Conservation (phyloP, 2,888 invertebrate genomes). For the Scaptomyza caliginosa region DNA sequence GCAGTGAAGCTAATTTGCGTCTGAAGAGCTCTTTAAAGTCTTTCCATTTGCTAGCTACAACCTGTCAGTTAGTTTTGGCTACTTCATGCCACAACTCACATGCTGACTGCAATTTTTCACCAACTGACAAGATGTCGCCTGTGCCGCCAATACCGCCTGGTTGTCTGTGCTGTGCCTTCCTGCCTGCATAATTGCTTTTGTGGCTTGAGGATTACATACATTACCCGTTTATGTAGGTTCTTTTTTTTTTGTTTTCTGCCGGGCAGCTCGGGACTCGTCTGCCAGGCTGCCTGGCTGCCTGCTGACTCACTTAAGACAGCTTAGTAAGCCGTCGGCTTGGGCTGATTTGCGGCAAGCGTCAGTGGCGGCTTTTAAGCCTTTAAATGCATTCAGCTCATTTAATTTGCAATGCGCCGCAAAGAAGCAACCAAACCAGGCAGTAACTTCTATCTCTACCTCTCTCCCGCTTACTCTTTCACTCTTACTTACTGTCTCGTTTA, state of each 20-base stretch:
- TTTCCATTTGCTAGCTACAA: constrained; percentile 52
- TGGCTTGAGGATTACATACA: constrained; percentile 67
- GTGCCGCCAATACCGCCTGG: constrained; percentile 5
- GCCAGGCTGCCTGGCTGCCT: constrained; percentile 30
- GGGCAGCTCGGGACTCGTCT: constrained; percentile 7
- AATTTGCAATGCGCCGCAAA: constrained; percentile 60
- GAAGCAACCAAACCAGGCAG: constrained; percentile 25
- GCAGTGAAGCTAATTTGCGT: neutral
- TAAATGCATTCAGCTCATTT: constrained; percentile 79
- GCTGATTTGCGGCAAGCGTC: constrained; percentile 63
- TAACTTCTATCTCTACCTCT: constrained; percentile 2
- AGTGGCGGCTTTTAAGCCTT: constrained; percentile 63
- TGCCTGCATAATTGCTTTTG: constrained; percentile 74
- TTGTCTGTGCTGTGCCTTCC: constrained; percentile 30
- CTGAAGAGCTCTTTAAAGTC: constrained; percentile 1
- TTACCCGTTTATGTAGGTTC: constrained; percentile 1
- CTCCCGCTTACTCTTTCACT: neutral
- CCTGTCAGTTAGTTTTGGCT: constrained; percentile 28
- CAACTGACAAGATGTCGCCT: constrained; percentile 74
- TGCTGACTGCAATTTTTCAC: constrained; percentile 67
- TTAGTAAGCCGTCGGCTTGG: constrained; percentile 67
- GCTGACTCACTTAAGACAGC: constrained; percentile 70
- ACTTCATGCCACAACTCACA: constrained; percentile 4
- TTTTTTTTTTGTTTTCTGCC: constrained; percentile 17
- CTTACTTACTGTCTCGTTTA: constrained; percentile 45